A percentile compares a stretch with the other conserved stretches of the same genome.
phyloP scores from a whole-genome alignment of 2,797 vertebrate species.

The Anisognathus igniventris region DNA sequence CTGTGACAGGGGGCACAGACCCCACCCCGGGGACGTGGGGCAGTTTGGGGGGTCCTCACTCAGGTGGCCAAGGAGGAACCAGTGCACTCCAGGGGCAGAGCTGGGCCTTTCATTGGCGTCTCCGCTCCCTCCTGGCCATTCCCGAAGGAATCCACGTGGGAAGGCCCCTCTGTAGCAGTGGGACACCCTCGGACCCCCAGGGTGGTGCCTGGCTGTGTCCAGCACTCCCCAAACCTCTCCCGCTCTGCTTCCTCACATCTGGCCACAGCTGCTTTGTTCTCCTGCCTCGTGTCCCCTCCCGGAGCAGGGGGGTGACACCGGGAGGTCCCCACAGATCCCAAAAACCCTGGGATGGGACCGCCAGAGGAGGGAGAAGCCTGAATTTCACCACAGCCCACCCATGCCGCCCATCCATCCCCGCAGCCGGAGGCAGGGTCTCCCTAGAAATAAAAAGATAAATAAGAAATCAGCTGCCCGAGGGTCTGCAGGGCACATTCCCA shows the following conservation, averaged over 20 bases:
- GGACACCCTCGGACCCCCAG: not conserved
- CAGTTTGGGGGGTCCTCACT: not conserved
- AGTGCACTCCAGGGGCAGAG: not conserved
- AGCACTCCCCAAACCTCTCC: not conserved
- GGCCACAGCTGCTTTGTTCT: conserved; percentile 2
- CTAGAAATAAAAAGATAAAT: rapidly evolving
- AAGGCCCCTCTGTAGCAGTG: not conserved
- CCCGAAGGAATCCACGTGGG: not conserved
- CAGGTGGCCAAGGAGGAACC: not conserved
- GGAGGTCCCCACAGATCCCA: not conserved
- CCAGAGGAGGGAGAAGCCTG: not conserved
- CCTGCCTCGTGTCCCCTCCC: not conserved
- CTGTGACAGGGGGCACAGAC: not conserved
- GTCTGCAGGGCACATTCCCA: not conserved
- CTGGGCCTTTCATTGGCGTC: not conserved
- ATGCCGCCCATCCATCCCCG: conserved; percentile 10
- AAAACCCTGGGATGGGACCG: rapidly evolving
- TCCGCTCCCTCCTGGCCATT: not conserved
- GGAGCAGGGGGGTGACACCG: rapidly evolving
- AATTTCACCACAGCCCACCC: not conserved
- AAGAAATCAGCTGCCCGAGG: too few species aligned
- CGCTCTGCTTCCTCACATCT: not conserved
- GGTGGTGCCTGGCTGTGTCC: not conserved
- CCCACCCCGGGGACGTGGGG: rapidly evolving
- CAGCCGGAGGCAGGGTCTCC: not conserved